phyloP scores from a whole-genome alignment of 2,797 vertebrate species.

The Tragelaphus eurycerus region DNA sequence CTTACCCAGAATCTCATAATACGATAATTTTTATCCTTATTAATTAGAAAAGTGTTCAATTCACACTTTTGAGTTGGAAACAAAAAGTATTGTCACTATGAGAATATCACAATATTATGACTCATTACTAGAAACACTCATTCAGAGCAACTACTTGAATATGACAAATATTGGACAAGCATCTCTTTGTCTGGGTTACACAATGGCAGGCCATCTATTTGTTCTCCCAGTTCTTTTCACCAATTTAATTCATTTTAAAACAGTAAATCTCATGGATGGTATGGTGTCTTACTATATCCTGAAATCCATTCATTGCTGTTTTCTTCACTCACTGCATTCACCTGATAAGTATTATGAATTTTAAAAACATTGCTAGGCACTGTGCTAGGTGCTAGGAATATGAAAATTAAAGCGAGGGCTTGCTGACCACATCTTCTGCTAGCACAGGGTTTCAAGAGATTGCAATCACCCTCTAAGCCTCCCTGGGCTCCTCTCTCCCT shows the following conservation, averaged over 20 bases:
- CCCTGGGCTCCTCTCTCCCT: background rate
- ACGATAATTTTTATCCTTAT: background rate
- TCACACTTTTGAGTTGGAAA: background rate
- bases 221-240: background rate
- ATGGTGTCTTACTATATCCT: background rate
- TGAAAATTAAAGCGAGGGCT: background rate
- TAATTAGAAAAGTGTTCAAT: background rate
- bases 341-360: background rate
- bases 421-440: background rate
- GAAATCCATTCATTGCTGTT: background rate
- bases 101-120: background rate
- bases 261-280: background rate
- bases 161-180: background rate
- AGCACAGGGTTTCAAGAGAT: background rate
- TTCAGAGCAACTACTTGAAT: background rate
- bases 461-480: background rate
- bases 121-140: background rate
- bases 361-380: background rate
- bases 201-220: background rate
- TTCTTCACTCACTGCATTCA: background rate
- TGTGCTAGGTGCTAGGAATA: background rate
- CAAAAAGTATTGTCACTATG: background rate
- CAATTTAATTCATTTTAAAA: background rate
- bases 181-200: background rate
- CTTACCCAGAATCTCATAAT: background rate